These are phyloP conservation scores for Dendrocopos noguchii DNA, from an alignment of 2,113 vertebrate species.

Conservation along the genomic window DNA sequence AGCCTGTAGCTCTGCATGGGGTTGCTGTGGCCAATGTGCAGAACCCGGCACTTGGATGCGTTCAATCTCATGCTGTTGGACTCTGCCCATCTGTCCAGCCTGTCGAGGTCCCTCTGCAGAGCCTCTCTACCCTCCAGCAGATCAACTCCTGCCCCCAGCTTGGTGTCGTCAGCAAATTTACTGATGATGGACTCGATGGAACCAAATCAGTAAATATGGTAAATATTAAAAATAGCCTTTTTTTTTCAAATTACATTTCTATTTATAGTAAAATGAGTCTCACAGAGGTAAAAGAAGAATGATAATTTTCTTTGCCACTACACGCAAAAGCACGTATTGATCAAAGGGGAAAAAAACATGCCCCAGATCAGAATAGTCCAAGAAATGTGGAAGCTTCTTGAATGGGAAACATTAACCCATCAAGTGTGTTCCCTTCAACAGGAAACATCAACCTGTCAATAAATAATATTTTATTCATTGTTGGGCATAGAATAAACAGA, in stretches of 20 bases:
- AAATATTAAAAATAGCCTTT: background rate
- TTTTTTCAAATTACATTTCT: background rate
- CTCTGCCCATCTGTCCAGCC: no score
- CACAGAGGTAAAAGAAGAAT: background rate
- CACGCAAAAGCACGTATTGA: background rate
- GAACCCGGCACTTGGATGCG: no score
- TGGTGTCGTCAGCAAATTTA: no score
- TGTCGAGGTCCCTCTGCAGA: no score
- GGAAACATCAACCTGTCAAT: background rate
- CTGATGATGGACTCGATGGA: no score
- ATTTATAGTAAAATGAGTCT: background rate
- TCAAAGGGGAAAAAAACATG: background rate
- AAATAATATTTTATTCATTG: no score
- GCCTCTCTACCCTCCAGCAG: no score
- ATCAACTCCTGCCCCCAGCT: no score
- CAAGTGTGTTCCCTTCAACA: background rate
- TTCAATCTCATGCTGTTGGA: no score
- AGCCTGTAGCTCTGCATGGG: no score
- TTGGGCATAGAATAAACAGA: background rate
- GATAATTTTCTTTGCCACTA: background rate
- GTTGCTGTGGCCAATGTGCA: no score
- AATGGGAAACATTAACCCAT: background rate
- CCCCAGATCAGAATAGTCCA: background rate
- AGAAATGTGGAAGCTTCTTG: background rate
- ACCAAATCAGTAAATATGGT: background rate